Base-by-base conservation (phyloP, 2,888 invertebrate species). In the Heteromyza rotundicornis region DNA sequence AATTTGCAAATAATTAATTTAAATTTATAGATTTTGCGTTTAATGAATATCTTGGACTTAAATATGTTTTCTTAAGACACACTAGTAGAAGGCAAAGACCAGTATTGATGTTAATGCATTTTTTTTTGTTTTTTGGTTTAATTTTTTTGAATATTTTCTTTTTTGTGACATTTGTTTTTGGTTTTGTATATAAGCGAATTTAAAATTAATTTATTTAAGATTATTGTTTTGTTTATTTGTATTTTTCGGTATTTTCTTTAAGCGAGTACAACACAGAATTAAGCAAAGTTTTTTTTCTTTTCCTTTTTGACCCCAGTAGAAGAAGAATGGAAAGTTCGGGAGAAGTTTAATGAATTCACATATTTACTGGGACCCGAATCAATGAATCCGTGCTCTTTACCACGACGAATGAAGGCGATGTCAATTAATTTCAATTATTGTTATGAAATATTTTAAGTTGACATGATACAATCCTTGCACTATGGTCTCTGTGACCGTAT, bases 71-170 rank as follows among this genome's bases (percentile, higher is more conserved):
- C 57, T 67, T 69, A 70, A 70, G 70, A 70, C 70, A 70, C 70
- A 69, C 68, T 67, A 69, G 65, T 68, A 69, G 67, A 70, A 69
- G 69, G 70, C 70, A 69, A 67, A 69, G 64, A 65, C 65, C 68
- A 67, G 65, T 66, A 62, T 60, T 49, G 32, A 60, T 63, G 32
- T 23, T 60, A 27, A 17, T 27, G n/a, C 27, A 54, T 57, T 68
- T 63, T 40, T 55, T 36, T 57, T 69, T 63, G 36, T 55, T 55
- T 36, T 61, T 66, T 55, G n/a, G 53, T 59, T 47, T 59, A 32
- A 12, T 12, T 5, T 32, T 8, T 8, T 5, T 12, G 32, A 32
- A 32, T 32, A 8, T 32, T 32, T 32, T 47, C 8, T 16, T 16
- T 17, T n/a, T n/a, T n/a, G n/a, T n/a, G n/a, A n/a, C n/a, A n/a